phyloP scores from a whole-genome alignment of 2,797 vertebrate species.

The Naso thynnoides region DNA sequence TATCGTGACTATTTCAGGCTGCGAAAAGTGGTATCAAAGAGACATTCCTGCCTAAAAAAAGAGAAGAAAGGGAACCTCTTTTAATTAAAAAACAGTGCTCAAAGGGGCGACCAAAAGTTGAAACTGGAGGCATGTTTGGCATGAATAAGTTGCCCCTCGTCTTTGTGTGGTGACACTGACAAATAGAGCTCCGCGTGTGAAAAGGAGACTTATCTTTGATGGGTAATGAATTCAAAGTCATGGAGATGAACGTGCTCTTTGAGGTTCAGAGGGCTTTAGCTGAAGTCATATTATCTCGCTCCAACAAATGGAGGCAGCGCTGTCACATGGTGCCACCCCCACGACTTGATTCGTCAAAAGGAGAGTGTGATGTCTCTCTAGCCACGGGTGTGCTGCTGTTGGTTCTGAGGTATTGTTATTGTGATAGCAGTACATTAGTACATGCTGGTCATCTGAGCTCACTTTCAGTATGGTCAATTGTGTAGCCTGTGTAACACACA shows the following conservation, averaged over 20 bases:
- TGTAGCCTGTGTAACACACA: slow-evolving; percentile 60
- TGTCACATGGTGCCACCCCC: slow-evolving; percentile 71
- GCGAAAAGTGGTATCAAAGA: slow-evolving; percentile 80
- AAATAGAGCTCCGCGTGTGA: slow-evolving; percentile 84
- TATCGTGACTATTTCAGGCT: slow-evolving; percentile 84
- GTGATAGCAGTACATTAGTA: slow-evolving; percentile 56
- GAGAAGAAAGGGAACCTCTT: slow-evolving; percentile 81
- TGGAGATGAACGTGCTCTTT: slow-evolving; percentile 86
- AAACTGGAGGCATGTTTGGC: slow-evolving; percentile 88
- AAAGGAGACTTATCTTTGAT: slow-evolving; percentile 88
- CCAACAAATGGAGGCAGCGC: slow-evolving; percentile 74
- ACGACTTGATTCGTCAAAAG: slow-evolving; percentile 59
- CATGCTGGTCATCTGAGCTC: slow-evolving; percentile 57
- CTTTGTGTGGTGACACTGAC: slow-evolving; percentile 88
- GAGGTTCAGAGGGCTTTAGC: slow-evolving; percentile 84
- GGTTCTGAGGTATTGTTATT: slow-evolving; percentile 62
- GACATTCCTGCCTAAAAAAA: slow-evolving; percentile 68
- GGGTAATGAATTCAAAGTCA: slow-evolving; percentile 88
- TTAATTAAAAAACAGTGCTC: slow-evolving; percentile 87
- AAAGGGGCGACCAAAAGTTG: slow-evolving; percentile 83
- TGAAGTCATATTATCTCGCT: slow-evolving; percentile 83
- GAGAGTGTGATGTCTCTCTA: slow-evolving; percentile 54
- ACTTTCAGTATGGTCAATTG: slow-evolving; percentile 55
- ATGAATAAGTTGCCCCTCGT: slow-evolving; percentile 85
- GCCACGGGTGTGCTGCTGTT: slow-evolving; percentile 48